Evolutionary conservation across 2,888 invertebrate genomes (phyloP).

Genomic region (Chymomyza procnemis): DNA sequence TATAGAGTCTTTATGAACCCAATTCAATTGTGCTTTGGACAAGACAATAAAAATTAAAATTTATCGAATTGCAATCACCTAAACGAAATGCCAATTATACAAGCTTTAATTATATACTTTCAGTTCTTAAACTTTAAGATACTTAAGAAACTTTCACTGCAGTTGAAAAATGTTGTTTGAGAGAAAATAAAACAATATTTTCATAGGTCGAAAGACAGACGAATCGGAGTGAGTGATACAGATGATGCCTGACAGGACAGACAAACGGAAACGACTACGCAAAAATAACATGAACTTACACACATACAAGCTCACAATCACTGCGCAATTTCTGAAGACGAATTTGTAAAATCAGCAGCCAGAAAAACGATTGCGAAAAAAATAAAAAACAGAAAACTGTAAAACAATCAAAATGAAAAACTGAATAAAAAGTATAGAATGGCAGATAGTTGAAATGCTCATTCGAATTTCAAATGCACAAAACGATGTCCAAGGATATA

Average conservation of each 20-base stretch:
- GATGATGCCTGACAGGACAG: slow-evolving; percentile 15
- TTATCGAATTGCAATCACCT: no score
- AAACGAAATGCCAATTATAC: neutral
- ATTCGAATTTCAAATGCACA: slow-evolving; percentile 69
- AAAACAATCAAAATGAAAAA: neutral
- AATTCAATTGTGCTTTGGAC: no score
- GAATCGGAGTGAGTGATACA: slow-evolving; percentile 37
- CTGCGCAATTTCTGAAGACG: slow-evolving; percentile 52
- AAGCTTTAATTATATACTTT: neutral
- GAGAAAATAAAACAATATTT: slow-evolving; percentile 65
- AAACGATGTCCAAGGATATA: slow-evolving; percentile 27
- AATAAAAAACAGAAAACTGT: neutral
- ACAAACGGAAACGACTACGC: slow-evolving; percentile 42
- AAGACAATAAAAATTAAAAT: no score
- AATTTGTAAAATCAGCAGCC: slow-evolving; percentile 67
- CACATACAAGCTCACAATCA: slow-evolving; percentile 40
- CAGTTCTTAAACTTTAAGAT: neutral
- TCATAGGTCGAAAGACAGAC: slow-evolving; percentile 67
- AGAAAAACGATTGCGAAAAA: neutral
- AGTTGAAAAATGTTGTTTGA: slow-evolving; percentile 31
- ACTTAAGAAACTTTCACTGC: slow-evolving; percentile 50
- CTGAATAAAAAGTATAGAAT: slow-evolving; percentile 46
- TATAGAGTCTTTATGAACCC: no score
- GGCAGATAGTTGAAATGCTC: slow-evolving; percentile 34
- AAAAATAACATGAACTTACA: slow-evolving; percentile 38